Conservation (phyloP, 2,797 vertebrate genomes). For the Diceros bicornis region DNA sequence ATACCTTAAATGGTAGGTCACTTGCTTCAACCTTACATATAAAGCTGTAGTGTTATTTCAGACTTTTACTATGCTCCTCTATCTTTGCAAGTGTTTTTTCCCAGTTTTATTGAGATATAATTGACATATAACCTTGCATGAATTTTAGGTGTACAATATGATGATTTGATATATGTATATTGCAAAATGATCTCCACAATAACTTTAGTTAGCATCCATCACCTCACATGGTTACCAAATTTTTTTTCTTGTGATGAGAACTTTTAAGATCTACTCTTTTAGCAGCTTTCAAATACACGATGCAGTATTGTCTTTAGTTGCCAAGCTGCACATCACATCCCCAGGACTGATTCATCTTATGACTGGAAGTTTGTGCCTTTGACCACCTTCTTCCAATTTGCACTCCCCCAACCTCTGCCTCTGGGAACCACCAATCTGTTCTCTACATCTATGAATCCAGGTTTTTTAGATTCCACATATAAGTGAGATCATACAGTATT, state of each 20-base stretch:
- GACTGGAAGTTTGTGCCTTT: neutral
- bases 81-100: neutral
- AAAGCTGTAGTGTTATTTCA: neutral
- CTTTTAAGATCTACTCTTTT: neutral
- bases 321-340: neutral
- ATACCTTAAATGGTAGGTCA: neutral
- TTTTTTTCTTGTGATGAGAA: neutral
- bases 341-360: neutral
- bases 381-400: neutral
- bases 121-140: neutral
- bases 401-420: too few species aligned
- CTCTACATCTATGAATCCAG: neutral
- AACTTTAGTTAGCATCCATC: neutral
- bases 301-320: neutral
- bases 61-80: neutral
- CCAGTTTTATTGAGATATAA: neutral
- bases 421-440: neutral
- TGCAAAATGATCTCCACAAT: neutral
- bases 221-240: neutral
- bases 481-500: neutral
- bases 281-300: neutral
- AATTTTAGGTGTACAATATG: neutral
- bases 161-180: neutral
- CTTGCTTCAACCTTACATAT: neutral
- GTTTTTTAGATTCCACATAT: neutral